A percentile compares a stretch with the other conserved stretches of the same genome.
Conservation (phyloP, 1,140 invertebrate genomes). For the Drosophila varians region DNA sequence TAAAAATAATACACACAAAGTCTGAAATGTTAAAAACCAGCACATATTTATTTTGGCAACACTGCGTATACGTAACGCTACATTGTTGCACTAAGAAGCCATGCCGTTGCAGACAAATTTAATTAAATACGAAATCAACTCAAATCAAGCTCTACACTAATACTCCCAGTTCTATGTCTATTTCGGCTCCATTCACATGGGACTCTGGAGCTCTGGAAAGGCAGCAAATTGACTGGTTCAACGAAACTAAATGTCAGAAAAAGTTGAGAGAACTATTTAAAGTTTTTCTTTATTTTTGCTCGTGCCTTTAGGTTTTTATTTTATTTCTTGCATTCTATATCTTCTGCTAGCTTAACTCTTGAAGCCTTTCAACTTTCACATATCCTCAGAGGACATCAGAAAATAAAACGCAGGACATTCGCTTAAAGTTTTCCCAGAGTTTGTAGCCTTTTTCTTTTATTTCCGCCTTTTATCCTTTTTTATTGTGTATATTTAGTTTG, state of each 20-base stretch:
- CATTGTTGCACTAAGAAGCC: background rate
- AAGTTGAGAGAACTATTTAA: conserved; percentile 61
- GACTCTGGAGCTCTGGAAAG: conserved; percentile 38
- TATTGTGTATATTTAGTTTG: conserved; percentile 41
- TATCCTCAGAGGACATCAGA: conserved; percentile 76
- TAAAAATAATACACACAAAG: background rate
- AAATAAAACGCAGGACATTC: conserved; percentile 76
- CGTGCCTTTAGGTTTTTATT: conserved; percentile 38
- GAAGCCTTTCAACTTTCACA: conserved; percentile 71
- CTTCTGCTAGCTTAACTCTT: conserved; percentile 55
- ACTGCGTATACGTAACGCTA: background rate
- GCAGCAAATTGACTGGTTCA: conserved; percentile 67
- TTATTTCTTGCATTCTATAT: conserved; percentile 38
- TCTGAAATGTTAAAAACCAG: background rate
- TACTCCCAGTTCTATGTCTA: conserved; percentile 1
- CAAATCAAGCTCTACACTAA: conserved; percentile 1
- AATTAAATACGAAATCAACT: conserved; percentile 2
- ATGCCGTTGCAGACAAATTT: background rate
- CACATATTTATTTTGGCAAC: background rate
- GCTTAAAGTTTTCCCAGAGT: conserved; percentile 68
- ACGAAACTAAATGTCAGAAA: conserved; percentile 56
- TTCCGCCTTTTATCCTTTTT: conserved; percentile 11
- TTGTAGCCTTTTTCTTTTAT: conserved; percentile 14
- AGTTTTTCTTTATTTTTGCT: conserved; percentile 54
- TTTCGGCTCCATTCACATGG: conserved; percentile 29